phyloP scores from a whole-genome alignment of 1,140 invertebrate species.

The Ceratina calcarata region DNA sequence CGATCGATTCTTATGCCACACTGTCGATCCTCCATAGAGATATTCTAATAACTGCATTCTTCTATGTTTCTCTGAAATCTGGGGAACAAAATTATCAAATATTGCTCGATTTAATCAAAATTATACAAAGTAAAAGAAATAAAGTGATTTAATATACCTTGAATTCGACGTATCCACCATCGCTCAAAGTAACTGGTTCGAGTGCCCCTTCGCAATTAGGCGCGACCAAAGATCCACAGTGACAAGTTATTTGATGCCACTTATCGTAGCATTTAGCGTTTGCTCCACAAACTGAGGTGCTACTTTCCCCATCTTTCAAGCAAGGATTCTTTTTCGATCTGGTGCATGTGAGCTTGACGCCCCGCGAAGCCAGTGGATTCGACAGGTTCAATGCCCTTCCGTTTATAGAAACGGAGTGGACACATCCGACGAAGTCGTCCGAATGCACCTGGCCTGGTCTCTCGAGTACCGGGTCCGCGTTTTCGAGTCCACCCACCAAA shows the following conservation, averaged over 20 bases:
- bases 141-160: conserved; percentile 67
- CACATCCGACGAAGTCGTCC: conserved; percentile 95
- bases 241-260: conserved; percentile 88
- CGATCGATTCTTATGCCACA: conserved; percentile 82
- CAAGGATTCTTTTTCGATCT: conserved; percentile 84
- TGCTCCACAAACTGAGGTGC: conserved; percentile 83
- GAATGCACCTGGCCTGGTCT: conserved; percentile 93
- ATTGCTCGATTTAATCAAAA: not conserved
- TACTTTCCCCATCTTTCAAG: conserved; percentile 74
- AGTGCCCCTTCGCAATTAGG: conserved; percentile 90
- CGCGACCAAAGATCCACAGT: conserved; percentile 86
- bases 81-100: not conserved
- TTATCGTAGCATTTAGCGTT: conserved; percentile 89
- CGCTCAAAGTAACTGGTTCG: conserved; percentile 88
- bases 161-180: conserved; percentile 90
- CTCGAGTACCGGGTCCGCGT: conserved; percentile 91
- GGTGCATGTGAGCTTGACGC: conserved; percentile 88
- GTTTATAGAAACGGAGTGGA: conserved; percentile 94
- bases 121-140: too few species aligned
- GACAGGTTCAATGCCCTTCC: conserved; percentile 90
- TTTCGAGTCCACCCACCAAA: conserved; percentile 90
- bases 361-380: conserved; percentile 86
- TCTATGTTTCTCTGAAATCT: conserved; percentile 90
- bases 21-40: conserved; percentile 86
- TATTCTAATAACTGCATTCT: conserved; percentile 91